Conservation (phyloP, 2,113 vertebrate genomes). For the Pagrus major region DNA sequence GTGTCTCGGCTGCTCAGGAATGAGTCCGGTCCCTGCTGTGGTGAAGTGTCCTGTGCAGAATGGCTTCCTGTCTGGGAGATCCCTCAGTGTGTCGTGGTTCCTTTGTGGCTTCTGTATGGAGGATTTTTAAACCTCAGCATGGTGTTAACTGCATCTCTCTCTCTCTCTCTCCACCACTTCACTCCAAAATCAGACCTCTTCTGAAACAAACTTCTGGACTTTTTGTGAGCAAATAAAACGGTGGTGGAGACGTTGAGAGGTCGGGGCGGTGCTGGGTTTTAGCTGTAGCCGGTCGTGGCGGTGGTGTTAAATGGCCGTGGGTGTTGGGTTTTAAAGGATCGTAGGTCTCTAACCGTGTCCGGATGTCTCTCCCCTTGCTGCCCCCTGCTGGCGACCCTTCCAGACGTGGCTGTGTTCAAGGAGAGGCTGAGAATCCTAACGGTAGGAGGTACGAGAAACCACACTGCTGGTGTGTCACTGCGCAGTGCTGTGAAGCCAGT, state of each 20-base stretch:
- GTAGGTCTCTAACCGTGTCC: slow-evolving; percentile 72
- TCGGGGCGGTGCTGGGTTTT: background rate
- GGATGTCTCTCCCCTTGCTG: slow-evolving; percentile 79
- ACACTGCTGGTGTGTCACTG: slow-evolving; percentile 41
- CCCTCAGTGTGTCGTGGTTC: slow-evolving; percentile 24
- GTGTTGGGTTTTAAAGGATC: background rate
- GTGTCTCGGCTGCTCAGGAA: slow-evolving; percentile 1
- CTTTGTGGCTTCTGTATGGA: slow-evolving; percentile 15
- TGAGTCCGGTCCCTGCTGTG: background rate
- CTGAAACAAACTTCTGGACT: background rate
- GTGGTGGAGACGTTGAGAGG: slow-evolving; percentile 35
- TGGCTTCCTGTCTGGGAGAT: slow-evolving; percentile 29
- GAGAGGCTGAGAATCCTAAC: slow-evolving; percentile 95
- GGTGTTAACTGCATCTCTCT: slow-evolving; percentile 19
- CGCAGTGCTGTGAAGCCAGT: slow-evolving; percentile 25
- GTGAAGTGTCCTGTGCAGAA: slow-evolving; percentile 29
- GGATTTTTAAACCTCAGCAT: slow-evolving; percentile 35
- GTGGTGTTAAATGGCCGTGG: slow-evolving; percentile 8
- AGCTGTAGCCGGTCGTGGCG: background rate
- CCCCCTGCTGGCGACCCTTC: slow-evolving; percentile 77
- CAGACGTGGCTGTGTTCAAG: slow-evolving; percentile 94
- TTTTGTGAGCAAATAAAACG: too few species aligned
- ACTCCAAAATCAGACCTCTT: background rate
- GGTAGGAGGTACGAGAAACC: slow-evolving; percentile 94
- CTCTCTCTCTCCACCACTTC: slow-evolving; percentile 19